A percentile compares a stretch with the other conserved stretches of the same genome.
These are phyloP conservation scores for Orthonychiurus folsomi DNA, from an alignment of 2,888 invertebrate species.

Conservation along the genomic window DNA sequence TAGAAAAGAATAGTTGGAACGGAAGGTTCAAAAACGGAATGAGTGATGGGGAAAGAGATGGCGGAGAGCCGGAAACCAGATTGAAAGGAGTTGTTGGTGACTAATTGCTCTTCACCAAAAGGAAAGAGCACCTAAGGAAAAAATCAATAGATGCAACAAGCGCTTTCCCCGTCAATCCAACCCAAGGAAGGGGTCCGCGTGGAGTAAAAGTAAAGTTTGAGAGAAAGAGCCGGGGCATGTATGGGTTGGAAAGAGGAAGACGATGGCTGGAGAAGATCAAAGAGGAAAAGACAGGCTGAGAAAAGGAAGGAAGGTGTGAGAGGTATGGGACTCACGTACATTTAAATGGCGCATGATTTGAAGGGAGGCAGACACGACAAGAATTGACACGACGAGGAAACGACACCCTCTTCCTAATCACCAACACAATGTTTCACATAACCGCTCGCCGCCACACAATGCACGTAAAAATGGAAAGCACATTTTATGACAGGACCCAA, in stretches of 20 bases:
- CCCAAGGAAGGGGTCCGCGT: not conserved
- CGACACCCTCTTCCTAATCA: not conserved
- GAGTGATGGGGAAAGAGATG: conserved; percentile 9
- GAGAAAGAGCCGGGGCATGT: not conserved
- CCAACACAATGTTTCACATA: not conserved
- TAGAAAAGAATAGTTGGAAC: not conserved
- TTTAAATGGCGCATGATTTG: not conserved
- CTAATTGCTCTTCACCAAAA: conserved; percentile 22
- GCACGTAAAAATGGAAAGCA: not conserved
- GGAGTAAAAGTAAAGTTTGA: not conserved
- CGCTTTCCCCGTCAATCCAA: conserved; percentile 10
- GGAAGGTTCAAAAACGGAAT: conserved; percentile 7
- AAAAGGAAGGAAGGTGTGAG: not conserved
- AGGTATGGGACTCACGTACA: not conserved
- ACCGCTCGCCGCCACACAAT: not conserved
- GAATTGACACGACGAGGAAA: not conserved
- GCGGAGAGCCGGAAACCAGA: conserved; percentile 14
- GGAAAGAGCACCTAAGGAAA: conserved; percentile 11
- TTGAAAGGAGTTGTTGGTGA: conserved; percentile 16
- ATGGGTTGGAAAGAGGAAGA: not conserved
- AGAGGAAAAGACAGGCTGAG: not conserved
- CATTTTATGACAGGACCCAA: conserved; percentile 12
- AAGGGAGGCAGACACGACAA: not conserved
- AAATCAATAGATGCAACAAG: conserved; percentile 32
- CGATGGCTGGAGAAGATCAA: no score